Base-by-base conservation (phyloP, 2,888 invertebrate genomes). In the Gisinianus flammeolus region DNA sequence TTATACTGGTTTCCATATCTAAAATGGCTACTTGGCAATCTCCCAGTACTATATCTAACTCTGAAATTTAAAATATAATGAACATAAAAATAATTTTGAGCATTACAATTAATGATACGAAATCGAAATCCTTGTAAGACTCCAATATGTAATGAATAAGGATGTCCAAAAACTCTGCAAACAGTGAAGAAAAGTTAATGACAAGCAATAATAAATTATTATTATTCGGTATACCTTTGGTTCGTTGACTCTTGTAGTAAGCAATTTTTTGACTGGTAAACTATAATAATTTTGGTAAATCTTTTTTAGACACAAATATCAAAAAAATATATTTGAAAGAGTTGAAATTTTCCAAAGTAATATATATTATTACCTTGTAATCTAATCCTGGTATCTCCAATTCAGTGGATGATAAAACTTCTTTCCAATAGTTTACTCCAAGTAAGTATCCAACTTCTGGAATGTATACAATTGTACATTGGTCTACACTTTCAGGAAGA, bases 381-480 rank as follows among this genome's bases (percentile, higher is more conserved):
- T 92, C 91, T 86, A 93, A 90, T 75, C 91, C 90, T 0, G 91
- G 91, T 78, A 93, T 87, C 73, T 90, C 87, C 82, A 90, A 89
- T 76, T 91, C 89, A 0, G 90, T 89, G 70, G 88, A 88, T 3
- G 88, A 88, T 75, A 91, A 88, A 85, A 89, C 85, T 0, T 89
- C 88, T 0, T 88, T 89, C 90, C 92, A 92, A 79, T 90, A 89
- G 74, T 91, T 91, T n/a, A 95, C 90, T 0, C 91, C 92, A 16
- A 96, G 88, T 80, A 95, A 87, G 87, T 94, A 94, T 0, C 95
- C 94, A 80, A 93, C 89, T 86, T 93, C 92, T 0, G 93, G 93
- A 85, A 93, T 89, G 86, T 92, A 93, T 74, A 92, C 87, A 87
- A 93, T 90, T 22, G 90, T 89, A 85, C 92, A 93, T 84, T 91